Conservation (phyloP, 2,113 vertebrate genomes). For the Ceuthmochares aereus region DNA sequence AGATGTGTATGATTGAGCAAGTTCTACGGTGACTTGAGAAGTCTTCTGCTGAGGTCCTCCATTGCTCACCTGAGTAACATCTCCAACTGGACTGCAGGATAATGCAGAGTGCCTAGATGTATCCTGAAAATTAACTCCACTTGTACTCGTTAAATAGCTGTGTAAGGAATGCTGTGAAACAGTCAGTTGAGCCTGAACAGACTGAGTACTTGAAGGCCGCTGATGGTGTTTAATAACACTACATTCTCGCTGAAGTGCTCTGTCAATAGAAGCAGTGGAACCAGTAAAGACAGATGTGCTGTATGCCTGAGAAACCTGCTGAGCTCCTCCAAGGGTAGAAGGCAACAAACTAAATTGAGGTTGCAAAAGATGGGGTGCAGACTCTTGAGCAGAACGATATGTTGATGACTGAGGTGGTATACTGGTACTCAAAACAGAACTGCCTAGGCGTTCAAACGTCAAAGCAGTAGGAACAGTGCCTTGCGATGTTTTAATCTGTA, state of each 20-base stretch:
- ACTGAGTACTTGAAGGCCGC: slow-evolving; percentile 95
- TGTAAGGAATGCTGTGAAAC: slow-evolving; percentile 92
- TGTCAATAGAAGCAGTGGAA: slow-evolving; percentile 89
- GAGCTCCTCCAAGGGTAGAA: slow-evolving; percentile 83
- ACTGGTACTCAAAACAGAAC: slow-evolving; percentile 83
- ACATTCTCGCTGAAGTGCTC: slow-evolving; percentile 99
- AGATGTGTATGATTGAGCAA: slow-evolving; percentile 86
- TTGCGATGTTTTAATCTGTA: slow-evolving; percentile 93
- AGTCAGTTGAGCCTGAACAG: slow-evolving; percentile 88
- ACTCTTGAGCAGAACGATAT: slow-evolving; percentile 98
- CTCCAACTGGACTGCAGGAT: slow-evolving; percentile 86
- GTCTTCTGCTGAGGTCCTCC: slow-evolving; percentile 87
- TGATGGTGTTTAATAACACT: slow-evolving; percentile 99
- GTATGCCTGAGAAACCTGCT: slow-evolving; percentile 86
- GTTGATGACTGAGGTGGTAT: slow-evolving; percentile 96
- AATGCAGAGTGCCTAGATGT: slow-evolving; percentile 85
- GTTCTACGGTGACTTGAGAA: slow-evolving; percentile 82
- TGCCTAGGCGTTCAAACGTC: slow-evolving; percentile 90
- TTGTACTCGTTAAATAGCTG: slow-evolving; percentile 85
- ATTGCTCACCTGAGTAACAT: slow-evolving; percentile 88
- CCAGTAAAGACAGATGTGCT: slow-evolving; percentile 90
- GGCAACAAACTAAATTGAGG: slow-evolving; percentile 94
- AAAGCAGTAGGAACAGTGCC: slow-evolving; percentile 87
- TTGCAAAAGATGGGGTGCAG: slow-evolving; percentile 95
- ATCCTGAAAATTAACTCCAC: slow-evolving; percentile 88